These are phyloP conservation scores for Nomada hirtipes DNA, from an alignment of 2,888 invertebrate species.

Conservation along the genomic window DNA sequence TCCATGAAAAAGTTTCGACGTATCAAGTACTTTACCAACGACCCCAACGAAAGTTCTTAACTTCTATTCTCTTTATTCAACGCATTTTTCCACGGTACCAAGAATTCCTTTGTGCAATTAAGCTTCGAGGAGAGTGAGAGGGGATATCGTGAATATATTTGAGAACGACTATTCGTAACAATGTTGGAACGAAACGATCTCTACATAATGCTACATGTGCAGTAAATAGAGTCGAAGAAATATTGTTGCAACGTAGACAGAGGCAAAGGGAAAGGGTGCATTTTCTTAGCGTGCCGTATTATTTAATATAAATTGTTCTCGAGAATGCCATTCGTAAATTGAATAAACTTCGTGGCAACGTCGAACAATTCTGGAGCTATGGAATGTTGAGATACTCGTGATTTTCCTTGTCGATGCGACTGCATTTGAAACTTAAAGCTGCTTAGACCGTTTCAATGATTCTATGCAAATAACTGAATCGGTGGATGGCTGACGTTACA, in stretches of 20 bases:
- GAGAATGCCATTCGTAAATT: conserved; percentile 40
- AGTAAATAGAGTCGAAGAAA: conserved; percentile 4
- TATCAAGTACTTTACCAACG: conserved; percentile 10
- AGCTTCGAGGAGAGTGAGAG: neutral
- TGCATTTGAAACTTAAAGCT: conserved; percentile 25
- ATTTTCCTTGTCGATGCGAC: conserved; percentile 17
- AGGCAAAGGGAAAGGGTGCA: neutral
- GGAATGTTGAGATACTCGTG: conserved; percentile 40
- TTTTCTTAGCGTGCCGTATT: conserved; percentile 30
- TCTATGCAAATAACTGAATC: conserved; percentile 44
- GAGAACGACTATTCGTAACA: neutral
- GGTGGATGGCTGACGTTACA: conserved; percentile 17
- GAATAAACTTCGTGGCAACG: conserved; percentile 45
- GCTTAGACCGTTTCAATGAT: conserved; percentile 33
- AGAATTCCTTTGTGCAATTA: conserved; percentile 30
- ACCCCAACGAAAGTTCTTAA: conserved; percentile 15
- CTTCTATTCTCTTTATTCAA: conserved; percentile 1
- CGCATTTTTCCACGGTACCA: neutral
- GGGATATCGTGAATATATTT: conserved; percentile 25
- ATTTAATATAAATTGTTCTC: conserved; percentile 48
- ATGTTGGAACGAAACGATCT: neutral
- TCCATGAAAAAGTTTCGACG: conserved; percentile 13
- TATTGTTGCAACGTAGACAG: conserved; percentile 16
- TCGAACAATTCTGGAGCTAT: neutral
- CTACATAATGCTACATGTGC: conserved; percentile 6